Evolutionary conservation across 2,888 invertebrate species (phyloP).

Genomic region (Philhelius pedissequus): DNA sequence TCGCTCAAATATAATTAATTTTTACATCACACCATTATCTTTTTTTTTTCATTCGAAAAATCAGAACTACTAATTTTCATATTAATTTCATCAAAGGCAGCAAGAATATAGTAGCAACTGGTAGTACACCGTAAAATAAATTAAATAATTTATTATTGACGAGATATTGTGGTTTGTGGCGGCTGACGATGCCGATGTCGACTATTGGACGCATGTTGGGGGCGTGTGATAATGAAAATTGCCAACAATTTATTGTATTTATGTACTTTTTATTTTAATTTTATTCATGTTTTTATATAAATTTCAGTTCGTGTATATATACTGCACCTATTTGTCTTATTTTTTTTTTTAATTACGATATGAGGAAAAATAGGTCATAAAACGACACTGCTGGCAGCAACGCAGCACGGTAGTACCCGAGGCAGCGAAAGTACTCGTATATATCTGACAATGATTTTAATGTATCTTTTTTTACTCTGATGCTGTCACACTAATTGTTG

Average conservation of each 20-base stretch:
- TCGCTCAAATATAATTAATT: too few relatives aligned
- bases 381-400: background rate
- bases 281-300: background rate
- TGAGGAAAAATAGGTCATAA: background rate
- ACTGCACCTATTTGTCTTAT: background rate
- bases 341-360: background rate
- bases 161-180: background rate
- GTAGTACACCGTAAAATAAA: background rate
- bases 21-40: too few relatives aligned
- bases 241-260: constrained; percentile 13
- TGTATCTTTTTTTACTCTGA: background rate
- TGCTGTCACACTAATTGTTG: constrained; percentile 29
- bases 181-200: background rate
- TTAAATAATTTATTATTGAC: constrained; percentile 25
- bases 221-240: constrained; percentile 2
- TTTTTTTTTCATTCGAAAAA: too few relatives aligned
- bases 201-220: background rate
- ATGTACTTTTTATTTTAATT: constrained; percentile 27
- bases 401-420: background rate
- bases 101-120: too few relatives aligned
- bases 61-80: background rate
- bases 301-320: background rate
- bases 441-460: background rate
- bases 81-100: background rate
- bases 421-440: background rate